These are phyloP conservation scores for Mesembrinibis cayennensis DNA, from an alignment of 2,113 vertebrate species.

Conservation along the genomic window DNA sequence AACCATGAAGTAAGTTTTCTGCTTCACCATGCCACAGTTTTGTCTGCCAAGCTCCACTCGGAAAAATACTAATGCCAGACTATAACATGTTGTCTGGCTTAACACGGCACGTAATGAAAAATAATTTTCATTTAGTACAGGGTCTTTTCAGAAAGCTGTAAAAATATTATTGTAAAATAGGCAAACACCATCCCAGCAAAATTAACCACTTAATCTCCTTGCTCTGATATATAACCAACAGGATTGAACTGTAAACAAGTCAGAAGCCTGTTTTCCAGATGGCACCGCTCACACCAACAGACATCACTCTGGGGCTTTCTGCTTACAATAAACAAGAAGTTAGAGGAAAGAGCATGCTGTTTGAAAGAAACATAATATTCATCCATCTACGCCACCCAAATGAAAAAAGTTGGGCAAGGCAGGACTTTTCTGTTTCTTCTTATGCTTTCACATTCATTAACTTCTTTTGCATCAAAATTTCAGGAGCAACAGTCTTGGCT, in stretches of 20 bases:
- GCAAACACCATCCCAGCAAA: not conserved
- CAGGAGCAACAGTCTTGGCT: not conserved
- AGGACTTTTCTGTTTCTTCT: not conserved
- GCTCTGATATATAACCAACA: not conserved
- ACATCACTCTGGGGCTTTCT: not conserved
- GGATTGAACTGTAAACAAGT: not conserved
- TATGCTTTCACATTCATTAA: not conserved
- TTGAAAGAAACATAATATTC: not conserved
- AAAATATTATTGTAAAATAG: conserved; percentile 27
- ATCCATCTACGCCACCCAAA: not conserved
- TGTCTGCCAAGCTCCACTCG: conserved; percentile 2
- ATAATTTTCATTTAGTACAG: not conserved
- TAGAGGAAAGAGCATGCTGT: not conserved
- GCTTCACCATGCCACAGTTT: not conserved
- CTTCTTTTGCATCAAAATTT: not conserved
- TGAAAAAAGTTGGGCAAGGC: not conserved
- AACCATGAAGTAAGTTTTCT: not conserved
- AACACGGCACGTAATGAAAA: conserved; percentile 25
- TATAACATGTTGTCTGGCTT: conserved; percentile 1
- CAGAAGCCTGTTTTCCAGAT: not conserved
- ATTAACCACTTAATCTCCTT: conserved; percentile 21
- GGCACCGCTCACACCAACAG: not conserved
- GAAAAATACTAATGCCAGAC: conserved; percentile 20
- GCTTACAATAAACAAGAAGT: not conserved
- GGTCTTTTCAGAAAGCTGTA: conserved; percentile 3